Base-by-base conservation (phyloP, 2,113 vertebrate species). In the Psophia crepitans region DNA sequence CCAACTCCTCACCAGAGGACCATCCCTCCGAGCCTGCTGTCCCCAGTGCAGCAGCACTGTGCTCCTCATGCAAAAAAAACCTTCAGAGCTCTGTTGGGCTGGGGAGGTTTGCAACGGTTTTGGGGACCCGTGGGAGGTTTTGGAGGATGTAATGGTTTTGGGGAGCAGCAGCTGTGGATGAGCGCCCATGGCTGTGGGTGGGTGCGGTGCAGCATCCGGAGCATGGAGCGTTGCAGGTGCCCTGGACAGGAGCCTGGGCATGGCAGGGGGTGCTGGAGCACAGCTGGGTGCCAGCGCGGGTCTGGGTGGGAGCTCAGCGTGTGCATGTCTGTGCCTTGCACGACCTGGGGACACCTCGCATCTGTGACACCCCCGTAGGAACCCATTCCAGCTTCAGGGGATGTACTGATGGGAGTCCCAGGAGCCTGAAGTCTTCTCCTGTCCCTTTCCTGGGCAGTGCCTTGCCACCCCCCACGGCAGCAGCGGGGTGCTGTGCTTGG, bases 401-500 rank as follows among this genome's bases (percentile, higher is more conserved):
- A 23, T 9, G 5, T 26, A 39, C 79, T 14, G 8, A 28, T 18
- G 26, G 60, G 17, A 54, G 18, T 11, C 33, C 46, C 37, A 14
- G 41, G 33, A 71, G 22, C 16, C 48, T 21, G 12, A 22, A 32
- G 1, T 14, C 56, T 63, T 63, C 87, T 66, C 5, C 39, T 61
- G 18, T 4, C 71, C 11, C 9, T 18, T 30, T 41, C 3, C 0
- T 5, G 35, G 35, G 21, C 51, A n/a, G 23, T 51, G 49, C 4
- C 13, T 53, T 46, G 26, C 48, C 15, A 20, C 12, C 8, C 12
- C 13, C 35, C 68, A 48, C 14, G 1, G 0, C 23, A n/a, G 49
- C 2, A 3, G n/a, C 0, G 1, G 60, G n/a, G 19, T 46, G 37
- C 27, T 39, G 17, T 21, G 54, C 28, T 23, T 0, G 1, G 43